Percentiles rank a stretch among this genome's conserved stretches.
Evolutionary conservation across 2,888 invertebrate species (phyloP).

Genomic region (Archaeoteleia sp.): DNA sequence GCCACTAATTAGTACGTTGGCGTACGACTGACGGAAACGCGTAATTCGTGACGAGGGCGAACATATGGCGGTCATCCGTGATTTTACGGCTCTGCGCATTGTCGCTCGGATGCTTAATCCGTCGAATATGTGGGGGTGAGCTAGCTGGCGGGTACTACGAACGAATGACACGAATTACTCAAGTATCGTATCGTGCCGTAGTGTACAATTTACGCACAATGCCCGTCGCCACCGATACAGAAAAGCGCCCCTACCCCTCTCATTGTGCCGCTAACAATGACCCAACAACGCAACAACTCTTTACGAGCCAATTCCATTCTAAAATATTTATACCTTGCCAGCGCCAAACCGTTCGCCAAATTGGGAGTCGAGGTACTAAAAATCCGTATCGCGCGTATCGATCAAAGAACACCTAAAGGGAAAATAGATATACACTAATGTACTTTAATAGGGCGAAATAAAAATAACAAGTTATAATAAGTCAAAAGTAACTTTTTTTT

Average conservation of each 20-base stretch:
- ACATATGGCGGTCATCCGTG: constrained; percentile 68
- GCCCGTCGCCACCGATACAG: constrained; percentile 41
- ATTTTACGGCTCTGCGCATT: constrained; percentile 60
- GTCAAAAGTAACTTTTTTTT: too few species aligned
- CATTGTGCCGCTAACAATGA: constrained; percentile 62
- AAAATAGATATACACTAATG: too few species aligned
- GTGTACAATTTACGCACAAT: constrained; percentile 65
- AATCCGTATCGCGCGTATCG: constrained; percentile 23
- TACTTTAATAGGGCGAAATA: too few species aligned
- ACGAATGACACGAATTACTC: constrained; percentile 12
- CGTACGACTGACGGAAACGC: too few species aligned
- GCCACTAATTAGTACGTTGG: constrained; percentile 50
- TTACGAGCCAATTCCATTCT: constrained; percentile 62
- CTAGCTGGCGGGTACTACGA: constrained; percentile 6
- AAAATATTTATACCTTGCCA: constrained; percentile 60
- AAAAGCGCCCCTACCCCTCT: constrained; percentile 26
- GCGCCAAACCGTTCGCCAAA: constrained; percentile 19
- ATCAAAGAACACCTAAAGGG: too few species aligned
- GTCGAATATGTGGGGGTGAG: constrained; percentile 24
- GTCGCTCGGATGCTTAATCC: constrained; percentile 59
- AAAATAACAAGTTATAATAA: too few species aligned
- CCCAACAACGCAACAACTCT: constrained; percentile 59
- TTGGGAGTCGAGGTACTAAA: constrained; percentile 22
- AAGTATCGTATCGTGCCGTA: constrained; percentile 50
- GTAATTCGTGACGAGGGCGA: constrained; percentile 32